Base-by-base conservation (phyloP, 1,140 invertebrate genomes). In the Conus betulinus region DNA sequence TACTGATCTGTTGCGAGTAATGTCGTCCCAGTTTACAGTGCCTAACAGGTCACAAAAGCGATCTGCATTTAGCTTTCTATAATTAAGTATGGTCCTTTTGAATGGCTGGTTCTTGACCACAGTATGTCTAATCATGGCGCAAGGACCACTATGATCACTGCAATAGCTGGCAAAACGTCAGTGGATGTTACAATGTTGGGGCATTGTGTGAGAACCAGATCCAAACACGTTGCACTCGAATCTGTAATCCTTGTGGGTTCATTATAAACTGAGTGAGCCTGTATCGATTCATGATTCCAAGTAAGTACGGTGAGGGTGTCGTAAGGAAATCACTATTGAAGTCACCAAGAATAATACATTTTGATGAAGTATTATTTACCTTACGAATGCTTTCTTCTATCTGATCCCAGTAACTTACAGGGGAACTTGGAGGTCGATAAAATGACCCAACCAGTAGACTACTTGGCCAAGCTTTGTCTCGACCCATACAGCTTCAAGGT, bases 401-500 rank as follows among this genome's bases (percentile, higher is more conserved):
- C 10, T 27, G 82, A 11, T 52, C 51, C 82, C 82, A 84, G 51
- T 84, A 52, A 27, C 10, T 52, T 27, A 53, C 55, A 84, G 10
- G 10, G 11, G n/a, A 27, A 57, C 51, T n/a, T 17, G 82, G 82
- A 57, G 82, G 82, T 11, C 55, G 23, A 51, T 84, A 84, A 52
- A 84, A 53, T 11, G 82, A 39, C 10, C 51, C 82, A 39, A 84
- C n/a, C 0, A 84, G 39, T 39, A 84, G 11, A 53, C 55, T 84
- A 27, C 1, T 51, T 57, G 51, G 51, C 39, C 55, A 84, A 84
- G n/a, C 17, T n/a, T 52, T 11, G 51, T 53, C 51, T 84, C 82
- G 23, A 84, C 51, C 82, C 82, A 84, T 13, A 84, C n/a, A 39
- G 82, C 82, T 52, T 84, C 82, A 15, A 84, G n/a, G 25, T 39